Percentiles rank a stretch among this genome's conserved stretches.
Conservation (phyloP, 2,797 vertebrate species). For the Centropyge bicolor region DNA sequence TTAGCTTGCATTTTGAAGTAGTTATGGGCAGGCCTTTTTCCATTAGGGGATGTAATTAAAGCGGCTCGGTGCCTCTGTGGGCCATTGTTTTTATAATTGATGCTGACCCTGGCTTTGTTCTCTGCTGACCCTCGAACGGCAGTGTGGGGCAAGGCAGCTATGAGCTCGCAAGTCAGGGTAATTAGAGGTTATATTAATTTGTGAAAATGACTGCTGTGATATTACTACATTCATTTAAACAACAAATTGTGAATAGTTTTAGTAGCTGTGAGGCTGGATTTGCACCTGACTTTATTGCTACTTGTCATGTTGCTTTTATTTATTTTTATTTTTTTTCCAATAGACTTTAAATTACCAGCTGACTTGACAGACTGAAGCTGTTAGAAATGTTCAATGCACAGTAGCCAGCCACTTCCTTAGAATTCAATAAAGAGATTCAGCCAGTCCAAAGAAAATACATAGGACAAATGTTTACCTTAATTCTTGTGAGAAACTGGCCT, state of each 20-base stretch:
- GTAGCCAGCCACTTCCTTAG: background rate
- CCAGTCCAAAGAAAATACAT: background rate
- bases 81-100: constrained; percentile 77
- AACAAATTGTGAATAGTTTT: constrained; percentile 11
- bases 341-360: background rate
- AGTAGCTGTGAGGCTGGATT: background rate
- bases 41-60: constrained; percentile 72
- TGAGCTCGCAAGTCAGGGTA: constrained; percentile 52
- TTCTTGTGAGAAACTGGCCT: background rate
- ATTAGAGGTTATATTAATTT: constrained; percentile 77
- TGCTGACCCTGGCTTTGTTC: constrained; percentile 58
- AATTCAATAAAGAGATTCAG: background rate
- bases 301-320: background rate
- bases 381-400: background rate
- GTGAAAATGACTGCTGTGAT: constrained; percentile 55
- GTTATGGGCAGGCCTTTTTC: constrained; percentile 45
- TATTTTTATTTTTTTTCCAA: background rate
- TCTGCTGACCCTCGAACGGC: constrained; percentile 48
- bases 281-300: background rate
- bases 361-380: background rate
- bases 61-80: constrained; percentile 55
- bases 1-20: constrained; percentile 57
- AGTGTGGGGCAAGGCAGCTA: constrained; percentile 26
- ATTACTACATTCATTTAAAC: constrained; percentile 60
- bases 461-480: background rate